Percentiles rank a stretch among this genome's conserved stretches.
Evolutionary conservation across 2,113 vertebrate genomes (phyloP).

Genomic region (Festucalex cinctus): DNA sequence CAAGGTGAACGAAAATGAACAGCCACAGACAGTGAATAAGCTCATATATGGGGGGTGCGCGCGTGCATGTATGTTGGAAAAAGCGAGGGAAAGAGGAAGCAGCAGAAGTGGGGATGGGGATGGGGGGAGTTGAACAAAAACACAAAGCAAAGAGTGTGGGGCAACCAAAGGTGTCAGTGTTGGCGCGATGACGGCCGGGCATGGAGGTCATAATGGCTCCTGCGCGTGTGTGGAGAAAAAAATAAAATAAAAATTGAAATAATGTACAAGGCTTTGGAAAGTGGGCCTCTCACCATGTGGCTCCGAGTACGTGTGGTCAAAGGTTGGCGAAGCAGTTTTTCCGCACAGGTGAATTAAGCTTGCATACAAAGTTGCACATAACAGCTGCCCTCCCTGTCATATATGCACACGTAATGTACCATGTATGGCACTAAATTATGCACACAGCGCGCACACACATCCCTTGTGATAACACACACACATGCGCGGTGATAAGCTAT

Average conservation of each 20-base stretch:
- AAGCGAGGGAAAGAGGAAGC: slow-evolving; percentile 42
- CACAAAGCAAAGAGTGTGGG: slow-evolving; percentile 36
- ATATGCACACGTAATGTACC: slow-evolving; percentile 53
- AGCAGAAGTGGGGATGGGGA: slow-evolving; percentile 25
- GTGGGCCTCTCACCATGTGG: slow-evolving; percentile 23
- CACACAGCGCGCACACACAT: slow-evolving; percentile 25
- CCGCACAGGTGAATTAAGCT: slow-evolving; percentile 38
- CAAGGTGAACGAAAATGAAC: slow-evolving; percentile 65
- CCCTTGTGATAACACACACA: slow-evolving; percentile 6
- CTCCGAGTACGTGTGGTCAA: slow-evolving; percentile 13
- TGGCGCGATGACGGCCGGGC: slow-evolving; percentile 45
- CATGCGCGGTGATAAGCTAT: slow-evolving; percentile 53
- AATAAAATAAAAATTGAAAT: background rate
- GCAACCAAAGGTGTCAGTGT: slow-evolving; percentile 48
- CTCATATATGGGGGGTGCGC: slow-evolving; percentile 7
- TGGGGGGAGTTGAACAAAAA: slow-evolving; percentile 37
- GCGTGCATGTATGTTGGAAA: slow-evolving; percentile 16
- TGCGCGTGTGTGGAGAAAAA: no score
- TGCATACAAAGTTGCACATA: slow-evolving; percentile 31
- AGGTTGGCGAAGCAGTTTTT: slow-evolving; percentile 18
- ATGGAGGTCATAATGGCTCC: slow-evolving; percentile 62
- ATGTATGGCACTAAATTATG: slow-evolving; percentile 55
- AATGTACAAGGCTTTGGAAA: background rate
- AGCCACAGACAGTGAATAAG: slow-evolving; percentile 53
- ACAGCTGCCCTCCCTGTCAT: slow-evolving; percentile 43